Evolutionary conservation across 1,140 invertebrate genomes (phyloP), one percentile per base, ranked within the genome.

Genomic region (Latrodectus geometricus): DNA sequence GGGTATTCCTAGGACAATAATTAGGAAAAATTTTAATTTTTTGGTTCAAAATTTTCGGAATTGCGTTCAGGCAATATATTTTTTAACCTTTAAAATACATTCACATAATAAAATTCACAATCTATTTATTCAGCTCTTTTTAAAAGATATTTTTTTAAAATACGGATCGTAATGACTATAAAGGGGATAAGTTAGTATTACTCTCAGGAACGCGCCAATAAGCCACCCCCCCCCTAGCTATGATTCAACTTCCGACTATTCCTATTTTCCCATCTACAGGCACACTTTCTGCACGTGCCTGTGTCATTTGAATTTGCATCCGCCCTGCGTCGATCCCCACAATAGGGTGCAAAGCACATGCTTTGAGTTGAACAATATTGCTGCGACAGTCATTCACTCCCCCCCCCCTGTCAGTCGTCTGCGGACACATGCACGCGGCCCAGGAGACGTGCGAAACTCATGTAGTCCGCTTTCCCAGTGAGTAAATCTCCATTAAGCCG

Each of bases 371-470:
- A 20, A 17, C 66, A 79, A 56, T 48, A 54, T 23, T 8, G 78
- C 15, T 5, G 23, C 35, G 17, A 65, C 15, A 66, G 23, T 35
- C 23, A 20, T 15, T 15, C 9, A 12, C 4, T n/a, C n/a, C n/a
- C n/a, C n/a, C n/a, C 66, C 35, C 23, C 11, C 66, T 15, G 70
- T 35, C 35, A 35, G 1, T 35, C 35, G 35, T 35, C 35, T 35
- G 35, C 35, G 35, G 35, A 35, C 35, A 5, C 35, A 35, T 35
- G 35, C 35, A 35, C 35, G 35, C 35, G 35, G 1, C 35, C 35
- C 35, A 3, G 35, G 35, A 35, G 35, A 35, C 80, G 80, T 82
- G 80, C 80, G 80, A 82, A 82, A 82, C 80, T 48, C 52, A 20
- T 48, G 69, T 14, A 15, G n/a, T 48, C 70, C 21, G 9, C 9